A percentile compares a stretch with the other conserved stretches of the same genome.
phyloP scores from a whole-genome alignment of 2,797 vertebrate genomes.

The Sebastes goodei region DNA sequence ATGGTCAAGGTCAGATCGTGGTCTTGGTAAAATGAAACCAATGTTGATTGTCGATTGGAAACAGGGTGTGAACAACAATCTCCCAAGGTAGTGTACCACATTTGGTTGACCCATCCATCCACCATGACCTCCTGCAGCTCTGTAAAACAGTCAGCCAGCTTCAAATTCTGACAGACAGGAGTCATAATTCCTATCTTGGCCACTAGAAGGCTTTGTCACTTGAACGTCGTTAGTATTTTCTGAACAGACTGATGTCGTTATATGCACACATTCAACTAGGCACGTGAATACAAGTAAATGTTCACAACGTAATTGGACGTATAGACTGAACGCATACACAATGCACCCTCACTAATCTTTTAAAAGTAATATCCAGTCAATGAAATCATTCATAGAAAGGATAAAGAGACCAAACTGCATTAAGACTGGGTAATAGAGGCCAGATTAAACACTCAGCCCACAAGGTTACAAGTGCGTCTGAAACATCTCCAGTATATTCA shows the following conservation, averaged over 20 bases:
- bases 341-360: slow-evolving; percentile 11
- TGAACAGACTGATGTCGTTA: background rate
- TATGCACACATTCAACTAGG: slow-evolving; percentile 3
- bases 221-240: background rate
- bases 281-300: slow-evolving; percentile 19
- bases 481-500: slow-evolving; percentile 34
- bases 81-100: background rate
- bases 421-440: slow-evolving; percentile 5
- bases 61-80: background rate
- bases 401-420: slow-evolving; percentile 31
- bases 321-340: slow-evolving; percentile 9
- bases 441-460: slow-evolving; percentile 37
- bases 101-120: background rate
- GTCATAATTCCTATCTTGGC: background rate
- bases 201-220: background rate
- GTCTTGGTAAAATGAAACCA: slow-evolving; percentile 5
- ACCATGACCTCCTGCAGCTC: background rate
- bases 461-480: slow-evolving; percentile 29
- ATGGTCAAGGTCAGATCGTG: background rate
- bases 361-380: slow-evolving; percentile 18
- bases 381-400: slow-evolving; percentile 24
- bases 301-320: slow-evolving; percentile 5
- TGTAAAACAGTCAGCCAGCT: background rate
- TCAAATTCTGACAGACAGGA: background rate
- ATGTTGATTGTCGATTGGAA: background rate